Conservation (phyloP, 2,113 vertebrate species). For the Tichodroma muraria region DNA sequence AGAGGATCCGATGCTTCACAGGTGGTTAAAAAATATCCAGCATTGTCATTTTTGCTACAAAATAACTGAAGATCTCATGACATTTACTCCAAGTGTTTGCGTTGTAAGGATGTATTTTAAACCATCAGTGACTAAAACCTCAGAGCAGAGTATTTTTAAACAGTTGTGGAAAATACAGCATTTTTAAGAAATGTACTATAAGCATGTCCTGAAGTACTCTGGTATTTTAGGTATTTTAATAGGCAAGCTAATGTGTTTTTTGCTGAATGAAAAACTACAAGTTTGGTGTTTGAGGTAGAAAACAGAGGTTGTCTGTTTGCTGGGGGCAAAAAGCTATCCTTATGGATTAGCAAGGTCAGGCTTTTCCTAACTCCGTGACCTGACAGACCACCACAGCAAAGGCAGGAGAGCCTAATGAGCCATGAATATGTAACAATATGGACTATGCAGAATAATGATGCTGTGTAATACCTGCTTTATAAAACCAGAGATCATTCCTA, state of each 20-base stretch:
- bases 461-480: neutral
- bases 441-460: neutral
- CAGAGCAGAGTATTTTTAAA: neutral
- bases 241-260: neutral
- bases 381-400: neutral
- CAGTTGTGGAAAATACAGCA: neutral
- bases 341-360: neutral
- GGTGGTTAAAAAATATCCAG: neutral
- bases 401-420: neutral
- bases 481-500: neutral
- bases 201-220: neutral
- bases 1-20: neutral
- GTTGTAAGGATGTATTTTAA: neutral
- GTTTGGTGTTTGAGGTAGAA: neutral
- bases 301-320: neutral
- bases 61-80: neutral
- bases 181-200: neutral
- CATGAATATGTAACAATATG: neutral
- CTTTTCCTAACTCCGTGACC: neutral
- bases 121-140: neutral
- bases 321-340: neutral
- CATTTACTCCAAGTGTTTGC: neutral
- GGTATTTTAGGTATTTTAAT: neutral
- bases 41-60: neutral
- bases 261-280: neutral